These are phyloP conservation scores for Petrolisthes cinctipes DNA, from an alignment of 2,888 invertebrate species.

Conservation along the genomic window DNA sequence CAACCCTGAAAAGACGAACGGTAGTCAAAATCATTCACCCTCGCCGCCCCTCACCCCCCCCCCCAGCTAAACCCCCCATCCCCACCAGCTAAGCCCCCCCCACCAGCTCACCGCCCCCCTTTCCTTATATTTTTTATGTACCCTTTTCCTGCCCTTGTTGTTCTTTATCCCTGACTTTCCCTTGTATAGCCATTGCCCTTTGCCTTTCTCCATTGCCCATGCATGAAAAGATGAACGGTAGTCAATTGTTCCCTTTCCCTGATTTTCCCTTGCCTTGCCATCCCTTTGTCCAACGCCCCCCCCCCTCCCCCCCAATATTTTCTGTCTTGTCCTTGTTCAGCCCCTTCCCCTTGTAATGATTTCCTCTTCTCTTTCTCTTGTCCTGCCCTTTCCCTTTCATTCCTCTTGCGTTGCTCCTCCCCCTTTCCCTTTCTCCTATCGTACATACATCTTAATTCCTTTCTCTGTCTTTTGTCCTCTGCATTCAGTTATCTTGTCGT, in stretches of 20 bases:
- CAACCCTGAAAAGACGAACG: slow-evolving; percentile 16
- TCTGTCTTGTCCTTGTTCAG: background rate
- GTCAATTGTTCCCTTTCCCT: no score
- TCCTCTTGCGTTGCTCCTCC: background rate
- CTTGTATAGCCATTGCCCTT: no score
- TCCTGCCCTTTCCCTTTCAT: background rate
- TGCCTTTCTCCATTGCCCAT: background rate
- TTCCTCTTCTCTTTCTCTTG: background rate
- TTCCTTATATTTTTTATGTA: background rate
- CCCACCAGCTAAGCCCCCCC: background rate
- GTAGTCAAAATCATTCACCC: slow-evolving; percentile 8
- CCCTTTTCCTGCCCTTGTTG: background rate
- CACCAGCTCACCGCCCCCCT: background rate
- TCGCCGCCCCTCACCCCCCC: background rate
- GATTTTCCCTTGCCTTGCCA: background rate
- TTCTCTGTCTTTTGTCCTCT: background rate
- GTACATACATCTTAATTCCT: background rate
- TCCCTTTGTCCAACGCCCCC: background rate
- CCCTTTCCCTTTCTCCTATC: background rate
- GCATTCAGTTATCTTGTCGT: background rate
- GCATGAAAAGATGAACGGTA: no score
- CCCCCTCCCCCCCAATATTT: background rate
- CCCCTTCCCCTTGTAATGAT: background rate
- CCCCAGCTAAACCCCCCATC: background rate
- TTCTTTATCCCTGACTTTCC: background rate